phyloP scores from a whole-genome alignment of 2,888 invertebrate genomes.

The Yponomeuta evonymella region DNA sequence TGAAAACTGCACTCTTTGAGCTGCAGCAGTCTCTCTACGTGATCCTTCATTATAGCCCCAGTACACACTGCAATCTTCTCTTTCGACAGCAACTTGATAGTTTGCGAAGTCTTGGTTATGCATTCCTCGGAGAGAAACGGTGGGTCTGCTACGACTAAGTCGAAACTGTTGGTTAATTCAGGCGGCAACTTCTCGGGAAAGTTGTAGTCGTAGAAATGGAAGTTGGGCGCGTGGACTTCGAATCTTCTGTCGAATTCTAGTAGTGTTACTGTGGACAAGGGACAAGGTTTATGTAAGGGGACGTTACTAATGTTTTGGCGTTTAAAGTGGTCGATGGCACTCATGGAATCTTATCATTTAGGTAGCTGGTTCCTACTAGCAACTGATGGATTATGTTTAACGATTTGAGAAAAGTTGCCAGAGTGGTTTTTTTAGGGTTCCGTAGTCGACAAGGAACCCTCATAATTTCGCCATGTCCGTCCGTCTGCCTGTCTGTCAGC shows the following conservation, averaged over 20 bases:
- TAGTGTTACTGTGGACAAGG: slow-evolving; percentile 77
- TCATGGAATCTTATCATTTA: no score
- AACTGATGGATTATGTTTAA: no score
- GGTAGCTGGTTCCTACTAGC: no score
- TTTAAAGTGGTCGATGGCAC: neutral
- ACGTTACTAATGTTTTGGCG: no score
- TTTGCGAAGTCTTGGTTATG: slow-evolving; percentile 86
- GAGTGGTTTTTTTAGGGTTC: no score
- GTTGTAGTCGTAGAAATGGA: slow-evolving; percentile 92
- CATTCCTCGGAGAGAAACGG: slow-evolving; percentile 97
- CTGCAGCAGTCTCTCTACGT: slow-evolving; percentile 78
- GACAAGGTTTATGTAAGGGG: neutral
- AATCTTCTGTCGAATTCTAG: slow-evolving; percentile 93
- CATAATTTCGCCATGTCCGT: no score
- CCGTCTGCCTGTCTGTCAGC: no score
- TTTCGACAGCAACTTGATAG: slow-evolving; percentile 84
- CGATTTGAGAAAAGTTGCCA: no score
- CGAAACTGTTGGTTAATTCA: slow-evolving; percentile 78
- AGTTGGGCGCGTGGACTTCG: slow-evolving; percentile 84
- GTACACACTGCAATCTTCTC: slow-evolving; percentile 91
- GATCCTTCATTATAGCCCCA: slow-evolving; percentile 86
- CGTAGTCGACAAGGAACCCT: no score
- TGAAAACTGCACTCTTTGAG: slow-evolving; percentile 81
- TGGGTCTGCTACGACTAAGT: slow-evolving; percentile 94
- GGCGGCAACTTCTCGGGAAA: slow-evolving; percentile 80